Base-by-base conservation (phyloP, 2,888 invertebrate genomes). In the Drosophila nr. perissopoda region DNA sequence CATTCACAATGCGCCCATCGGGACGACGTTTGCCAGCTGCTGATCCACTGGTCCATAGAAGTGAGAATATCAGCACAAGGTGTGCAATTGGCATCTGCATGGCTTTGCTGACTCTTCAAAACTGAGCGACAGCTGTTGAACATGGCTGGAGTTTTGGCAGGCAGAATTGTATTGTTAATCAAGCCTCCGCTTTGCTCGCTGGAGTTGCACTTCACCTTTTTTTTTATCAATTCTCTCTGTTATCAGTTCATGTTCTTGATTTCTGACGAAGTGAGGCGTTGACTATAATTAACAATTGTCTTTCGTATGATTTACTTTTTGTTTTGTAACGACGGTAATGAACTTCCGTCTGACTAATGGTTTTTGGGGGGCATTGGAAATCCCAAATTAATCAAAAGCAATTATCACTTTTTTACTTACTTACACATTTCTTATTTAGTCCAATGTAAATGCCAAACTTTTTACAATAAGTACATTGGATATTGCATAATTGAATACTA, bases 1-100 rank as follows among this genome's bases (percentile, higher is more conserved):
- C 92, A 64, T 92, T 92, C 1, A 92, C 92, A 48, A 92, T 92
- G 2, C 92, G 89, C 27, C 85, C 85, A 36, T 81, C 85, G 18
- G 88, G 85, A 5, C 74, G 72, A 25, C 79, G 79, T 5, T 61
- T 60, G 4, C 29, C 40, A 2, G 72, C 63, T 4, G 69, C 67
- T 5, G 38, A 49, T 29, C 53, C 53, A 38, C 46, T 53, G 53
- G 8, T 49, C 70, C 52, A 63, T 6, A 52, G 42, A 16, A 79
- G 29, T 5, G 40, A 34, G 25, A 73, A 36, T 29, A 68, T 48
- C 18, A 79, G 49, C 7, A 60, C 8, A 42, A 65, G 8, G 13
- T 51, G n/a, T 21, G 61, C 25, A 42, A 52, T 27, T 27, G 42
- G 13, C 63, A 66, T 73, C 79, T 76, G 81, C 85, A 85, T 85